Evolutionary conservation across 1,140 invertebrate genomes (phyloP), one percentile per base, ranked within the genome.

Genomic region (Scaptomyza hsui): DNA sequence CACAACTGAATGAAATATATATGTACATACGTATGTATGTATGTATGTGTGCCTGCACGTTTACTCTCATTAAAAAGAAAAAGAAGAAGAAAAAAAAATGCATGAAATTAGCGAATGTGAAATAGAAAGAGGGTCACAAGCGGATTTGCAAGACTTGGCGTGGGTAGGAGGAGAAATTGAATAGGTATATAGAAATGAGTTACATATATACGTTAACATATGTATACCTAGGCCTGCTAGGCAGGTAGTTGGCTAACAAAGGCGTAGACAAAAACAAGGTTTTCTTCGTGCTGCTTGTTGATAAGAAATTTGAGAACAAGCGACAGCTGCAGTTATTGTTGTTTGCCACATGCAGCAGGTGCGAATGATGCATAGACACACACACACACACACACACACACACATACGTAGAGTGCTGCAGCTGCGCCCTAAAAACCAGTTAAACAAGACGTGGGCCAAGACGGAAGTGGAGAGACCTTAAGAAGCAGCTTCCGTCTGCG

Each of bases 271-370:
- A 24, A 21, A 49, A 29, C n/a, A 59, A 52, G 53, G 62, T 60
- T 65, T 65, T 57, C 21, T 15, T 29, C 47, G 56, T 47, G 45
- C 77, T 85, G 77, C 47, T 61, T 47, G 45, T 82, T 85, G 77
- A 85, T 77, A 85, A 86, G 81, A 85, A 85, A 86, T 75, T 74
- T 45, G 64, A 85, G 81, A 62, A 52, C 39, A 76, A 62, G n/a
- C 45, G 81, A 61, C 80, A 86, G 81, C 79, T 85, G 81, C 76
- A 48, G 45, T 44, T 21, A 32, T 21, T 24, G 35, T 19, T 41
- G 47, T 21, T 39, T 29, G 45, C 26, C 55, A 59, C 21, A 57
- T 72, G 73, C 65, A 73, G 80, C 80, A 85, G 80, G 80, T 85
- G 80, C 61, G 70, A 61, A 26, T 70, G 44, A 48, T 42, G 15